Conservation (phyloP, 1,140 invertebrate species). For the Sweltsa coloradensis region DNA sequence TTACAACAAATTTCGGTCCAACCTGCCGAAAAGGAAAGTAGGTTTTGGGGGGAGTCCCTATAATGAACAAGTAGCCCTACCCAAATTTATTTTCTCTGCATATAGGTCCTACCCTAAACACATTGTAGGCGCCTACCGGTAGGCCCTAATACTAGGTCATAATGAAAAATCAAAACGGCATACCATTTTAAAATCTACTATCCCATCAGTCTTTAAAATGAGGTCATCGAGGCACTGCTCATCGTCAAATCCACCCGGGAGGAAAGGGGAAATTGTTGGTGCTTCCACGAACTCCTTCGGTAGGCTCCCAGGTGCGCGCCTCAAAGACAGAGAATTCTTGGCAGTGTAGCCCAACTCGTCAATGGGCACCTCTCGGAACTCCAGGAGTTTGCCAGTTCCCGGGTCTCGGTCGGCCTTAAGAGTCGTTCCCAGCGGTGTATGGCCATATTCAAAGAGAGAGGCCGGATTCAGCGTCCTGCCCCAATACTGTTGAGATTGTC, state of each 20-base stretch:
- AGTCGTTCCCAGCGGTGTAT: slow-evolving; percentile 34
- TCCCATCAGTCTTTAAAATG: slow-evolving; percentile 17
- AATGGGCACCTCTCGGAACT: slow-evolving; percentile 52
- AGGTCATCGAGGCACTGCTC: slow-evolving; percentile 33
- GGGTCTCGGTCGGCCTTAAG: slow-evolving; percentile 53
- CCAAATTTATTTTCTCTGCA: no score
- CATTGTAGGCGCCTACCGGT: no score
- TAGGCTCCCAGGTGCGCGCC: slow-evolving; percentile 42
- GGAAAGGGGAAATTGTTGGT: slow-evolving; percentile 61
- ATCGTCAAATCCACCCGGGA: slow-evolving; percentile 67
- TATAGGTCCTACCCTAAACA: no score
- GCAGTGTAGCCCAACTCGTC: slow-evolving; percentile 47
- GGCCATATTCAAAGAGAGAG: slow-evolving; percentile 35
- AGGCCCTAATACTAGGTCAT: no score
- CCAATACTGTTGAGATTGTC: slow-evolving; percentile 44
- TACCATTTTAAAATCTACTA: slow-evolving; percentile 37
- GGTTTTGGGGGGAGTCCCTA: no score
- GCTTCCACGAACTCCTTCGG: slow-evolving; percentile 50
- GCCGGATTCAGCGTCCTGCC: slow-evolving; percentile 33
- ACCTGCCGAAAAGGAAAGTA: no score
- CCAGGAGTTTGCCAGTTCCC: slow-evolving; percentile 51
- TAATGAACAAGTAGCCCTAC: no score
- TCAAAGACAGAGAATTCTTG: slow-evolving; percentile 64
- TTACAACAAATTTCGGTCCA: no score
- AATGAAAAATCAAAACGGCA: no score